Base-by-base conservation (phyloP, 2,797 vertebrate species). In the Eremophila alpestris region DNA sequence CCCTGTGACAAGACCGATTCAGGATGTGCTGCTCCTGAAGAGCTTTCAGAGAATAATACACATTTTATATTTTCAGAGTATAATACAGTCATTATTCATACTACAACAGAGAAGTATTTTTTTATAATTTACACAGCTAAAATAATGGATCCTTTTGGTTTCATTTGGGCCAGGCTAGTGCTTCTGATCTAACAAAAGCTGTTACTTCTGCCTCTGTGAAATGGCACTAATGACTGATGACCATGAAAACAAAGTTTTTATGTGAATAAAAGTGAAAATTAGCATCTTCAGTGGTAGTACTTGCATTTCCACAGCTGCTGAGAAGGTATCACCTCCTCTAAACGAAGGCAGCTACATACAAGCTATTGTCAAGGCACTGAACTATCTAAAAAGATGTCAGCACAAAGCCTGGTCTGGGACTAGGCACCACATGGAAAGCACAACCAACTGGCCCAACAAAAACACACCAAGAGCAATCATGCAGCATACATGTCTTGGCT, bases 391-490 rank as follows among this genome's bases (percentile, higher is more conserved):
- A 73, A 60, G 27, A 10, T 3, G 49, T 0, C 46, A 49, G 69
- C 76, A 56, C 43, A 56, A 63, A 77, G 54, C 56, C 23, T 59
- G n/a, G 26, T 40, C 26, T 69, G 70, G 64, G 43, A 41, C n/a
- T 3, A 29, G 41, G 32, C 38, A 59, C 29, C 36, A 17, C 38
- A 6, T 29, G 59, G 11, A 43, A 73, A 70, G 40, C 9, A 64
- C 84, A 85, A 62, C 58, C 4, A 0, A 0, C 36, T 3, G 21
- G n/a, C 40, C 49, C 16, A 40, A 22, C 2, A 8, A 38, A 51
- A 82, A 29, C n/a, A 71, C 59, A 65, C 26, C 29, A 54, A 4
- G 27, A 19, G 10, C 0, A 0, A 32, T 1, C 54, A 41, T 0
- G 0, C 45, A 79, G 75, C 17, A 80, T n/a, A 46, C 49, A 2